Percentiles rank a stretch among this genome's conserved stretches.
These are phyloP conservation scores for Galeopterus variegatus DNA, from an alignment of 2,113 vertebrate species.

Conservation along the genomic window DNA sequence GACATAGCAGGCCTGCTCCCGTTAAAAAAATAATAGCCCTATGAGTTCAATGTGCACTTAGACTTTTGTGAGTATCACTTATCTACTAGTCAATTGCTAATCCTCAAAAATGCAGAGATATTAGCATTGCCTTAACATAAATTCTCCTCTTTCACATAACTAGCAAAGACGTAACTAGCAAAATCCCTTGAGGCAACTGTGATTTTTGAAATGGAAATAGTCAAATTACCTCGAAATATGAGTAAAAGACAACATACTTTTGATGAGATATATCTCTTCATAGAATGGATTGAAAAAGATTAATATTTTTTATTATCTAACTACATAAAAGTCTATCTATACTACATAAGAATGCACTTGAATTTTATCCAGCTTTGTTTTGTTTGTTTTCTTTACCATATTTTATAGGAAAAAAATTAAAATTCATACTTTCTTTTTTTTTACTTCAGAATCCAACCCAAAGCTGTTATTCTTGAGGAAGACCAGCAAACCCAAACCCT, in stretches of 20 bases:
- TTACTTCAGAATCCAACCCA: neutral
- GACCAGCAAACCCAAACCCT: neutral
- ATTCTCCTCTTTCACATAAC: conserved; percentile 20
- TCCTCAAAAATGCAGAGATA: conserved; percentile 30
- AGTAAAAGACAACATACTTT: neutral
- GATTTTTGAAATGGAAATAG: neutral
- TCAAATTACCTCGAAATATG: neutral
- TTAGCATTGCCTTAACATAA: neutral
- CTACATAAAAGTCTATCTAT: neutral
- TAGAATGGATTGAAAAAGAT: neutral
- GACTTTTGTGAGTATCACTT: neutral
- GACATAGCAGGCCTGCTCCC: neutral
- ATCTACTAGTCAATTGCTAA: neutral
- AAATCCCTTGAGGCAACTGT: neutral
- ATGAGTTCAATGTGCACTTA: neutral
- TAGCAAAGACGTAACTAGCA: neutral
- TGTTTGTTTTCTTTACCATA: neutral
- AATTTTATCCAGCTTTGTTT: conserved; percentile 34
- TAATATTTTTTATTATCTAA: neutral
- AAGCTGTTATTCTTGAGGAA: neutral
- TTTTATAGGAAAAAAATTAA: neutral
- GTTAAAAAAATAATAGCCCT: neutral
- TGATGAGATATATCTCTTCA: neutral
- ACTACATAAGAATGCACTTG: neutral
- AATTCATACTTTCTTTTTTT: neutral